phyloP scores from a whole-genome alignment of 2,113 vertebrate genomes.

The Sardina pilchardus region DNA sequence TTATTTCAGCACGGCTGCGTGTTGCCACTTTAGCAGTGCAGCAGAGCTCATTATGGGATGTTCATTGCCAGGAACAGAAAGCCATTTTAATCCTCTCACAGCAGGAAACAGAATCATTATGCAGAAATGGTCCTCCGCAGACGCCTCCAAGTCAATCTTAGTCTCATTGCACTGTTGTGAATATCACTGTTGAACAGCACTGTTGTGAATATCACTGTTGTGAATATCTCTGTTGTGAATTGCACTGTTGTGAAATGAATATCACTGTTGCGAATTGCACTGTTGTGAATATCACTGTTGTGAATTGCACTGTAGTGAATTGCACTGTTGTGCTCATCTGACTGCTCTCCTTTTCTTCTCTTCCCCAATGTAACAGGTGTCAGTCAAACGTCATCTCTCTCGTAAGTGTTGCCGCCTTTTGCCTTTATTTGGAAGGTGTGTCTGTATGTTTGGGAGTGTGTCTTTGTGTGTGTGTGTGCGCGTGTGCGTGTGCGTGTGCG shows the following conservation, averaged over 20 bases:
- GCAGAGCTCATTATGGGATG: neutral
- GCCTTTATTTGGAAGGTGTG: neutral
- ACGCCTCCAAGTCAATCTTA: neutral
- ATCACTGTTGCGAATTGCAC: neutral
- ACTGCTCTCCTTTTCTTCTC: neutral
- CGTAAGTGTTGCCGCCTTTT: slow-evolving; percentile 69
- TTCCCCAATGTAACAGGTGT: slow-evolving; percentile 65
- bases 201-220: neutral
- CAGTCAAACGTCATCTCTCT: slow-evolving; percentile 78
- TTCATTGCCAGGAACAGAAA: neutral
- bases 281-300: neutral
- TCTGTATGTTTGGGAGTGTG: neutral
- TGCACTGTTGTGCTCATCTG: too few relatives aligned
- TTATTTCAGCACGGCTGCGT: neutral
- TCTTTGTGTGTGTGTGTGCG: neutral
- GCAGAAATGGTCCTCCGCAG: neutral
- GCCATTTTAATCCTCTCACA: neutral
- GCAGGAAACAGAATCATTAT: neutral
- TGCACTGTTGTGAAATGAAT: neutral
- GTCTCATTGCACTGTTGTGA: neutral
- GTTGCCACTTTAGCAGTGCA: neutral
- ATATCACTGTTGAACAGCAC: neutral
- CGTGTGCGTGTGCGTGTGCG: neutral
- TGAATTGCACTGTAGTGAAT: too few relatives aligned
- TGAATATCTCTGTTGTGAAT: too few relatives aligned